Percentiles rank a stretch among this genome's conserved stretches.
Conservation (phyloP, 1,140 invertebrate genomes). For the Pantala flavescens region DNA sequence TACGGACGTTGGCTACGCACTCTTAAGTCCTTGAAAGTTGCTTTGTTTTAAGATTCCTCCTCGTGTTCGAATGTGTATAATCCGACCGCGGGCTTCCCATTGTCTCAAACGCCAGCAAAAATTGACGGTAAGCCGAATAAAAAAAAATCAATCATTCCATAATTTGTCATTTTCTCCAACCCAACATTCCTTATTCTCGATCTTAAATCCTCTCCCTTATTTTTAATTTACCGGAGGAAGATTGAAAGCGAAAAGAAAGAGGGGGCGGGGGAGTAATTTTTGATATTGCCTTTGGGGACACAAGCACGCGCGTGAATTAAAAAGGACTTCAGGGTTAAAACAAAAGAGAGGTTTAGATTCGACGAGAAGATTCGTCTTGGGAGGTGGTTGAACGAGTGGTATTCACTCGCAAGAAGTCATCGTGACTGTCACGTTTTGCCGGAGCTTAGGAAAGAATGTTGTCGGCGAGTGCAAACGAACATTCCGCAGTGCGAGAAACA, state of each 20-base stretch:
- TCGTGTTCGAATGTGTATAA: too few relatives aligned
- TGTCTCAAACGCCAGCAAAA: not conserved
- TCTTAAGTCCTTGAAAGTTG: too few relatives aligned
- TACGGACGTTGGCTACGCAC: too few relatives aligned
- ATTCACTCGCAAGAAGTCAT: too few relatives aligned
- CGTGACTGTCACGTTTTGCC: too few relatives aligned
- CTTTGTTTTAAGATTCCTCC: too few relatives aligned
- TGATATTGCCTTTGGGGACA: not conserved
- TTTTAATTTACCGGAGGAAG: not conserved
- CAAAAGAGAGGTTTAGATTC: not conserved
- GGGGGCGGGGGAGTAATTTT: not conserved
- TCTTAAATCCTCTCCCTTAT: not conserved
- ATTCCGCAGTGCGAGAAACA: too few relatives aligned
- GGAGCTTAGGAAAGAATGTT: too few relatives aligned
- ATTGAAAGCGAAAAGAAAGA: not conserved
- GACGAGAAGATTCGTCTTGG: too few relatives aligned
- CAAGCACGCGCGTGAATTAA: not conserved
- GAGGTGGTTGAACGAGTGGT: too few relatives aligned
- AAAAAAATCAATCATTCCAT: not conserved
- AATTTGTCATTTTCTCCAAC: slow-evolving; percentile 2
- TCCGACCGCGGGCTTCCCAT: too few relatives aligned
- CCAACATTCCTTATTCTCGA: not conserved
- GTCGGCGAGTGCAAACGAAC: too few relatives aligned
- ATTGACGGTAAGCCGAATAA: not conserved
- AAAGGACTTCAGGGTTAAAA: not conserved